These are phyloP conservation scores for Parazoanthus swiftii DNA, from an alignment of 92 coral and sea anemone species.

Conservation along the genomic window DNA sequence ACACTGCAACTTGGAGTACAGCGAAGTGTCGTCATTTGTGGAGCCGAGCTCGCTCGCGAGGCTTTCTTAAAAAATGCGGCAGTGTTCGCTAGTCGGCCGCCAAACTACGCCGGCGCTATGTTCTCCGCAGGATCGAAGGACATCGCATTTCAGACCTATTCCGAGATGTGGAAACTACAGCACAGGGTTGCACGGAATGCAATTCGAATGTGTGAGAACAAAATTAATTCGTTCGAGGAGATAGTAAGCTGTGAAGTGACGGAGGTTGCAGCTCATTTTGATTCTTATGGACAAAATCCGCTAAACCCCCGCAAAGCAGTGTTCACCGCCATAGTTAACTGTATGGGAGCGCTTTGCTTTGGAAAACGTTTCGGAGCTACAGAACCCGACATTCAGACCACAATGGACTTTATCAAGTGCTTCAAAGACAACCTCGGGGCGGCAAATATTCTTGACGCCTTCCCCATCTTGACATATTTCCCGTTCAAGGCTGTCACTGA, in stretches of 20 bases:
- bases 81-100: conserved; percentile 80
- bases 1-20: conserved; percentile 73
- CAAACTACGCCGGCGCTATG: conserved; percentile 63
- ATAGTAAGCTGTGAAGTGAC: conserved; percentile 55
- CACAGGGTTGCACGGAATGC: conserved; percentile 63
- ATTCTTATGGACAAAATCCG: conserved; percentile 47
- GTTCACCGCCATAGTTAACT: conserved; percentile 59
- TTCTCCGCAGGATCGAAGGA: conserved; percentile 62
- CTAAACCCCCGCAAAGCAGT: conserved; percentile 56
- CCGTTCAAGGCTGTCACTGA: conserved; percentile 64
- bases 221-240: conserved; percentile 46
- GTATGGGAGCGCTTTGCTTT: conserved; percentile 61
- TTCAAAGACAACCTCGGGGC: conserved; percentile 79
- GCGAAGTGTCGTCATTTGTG: conserved; percentile 67
- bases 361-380: conserved; percentile 60
- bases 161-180: conserved; percentile 59
- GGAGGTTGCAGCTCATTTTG: conserved; percentile 52
- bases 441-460: conserved; percentile 75
- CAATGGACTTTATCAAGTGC: conserved; percentile 55
- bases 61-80: conserved; percentile 67
- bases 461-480: conserved; percentile 69
- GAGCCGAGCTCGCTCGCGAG: conserved; percentile 71
- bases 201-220: conserved; percentile 45
- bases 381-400: conserved; percentile 59
- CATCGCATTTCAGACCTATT: conserved; percentile 66